Evolutionary conservation across 2,888 invertebrate species (phyloP), one percentile per base, ranked within the genome.

Genomic region (Bellardia pandia): DNA sequence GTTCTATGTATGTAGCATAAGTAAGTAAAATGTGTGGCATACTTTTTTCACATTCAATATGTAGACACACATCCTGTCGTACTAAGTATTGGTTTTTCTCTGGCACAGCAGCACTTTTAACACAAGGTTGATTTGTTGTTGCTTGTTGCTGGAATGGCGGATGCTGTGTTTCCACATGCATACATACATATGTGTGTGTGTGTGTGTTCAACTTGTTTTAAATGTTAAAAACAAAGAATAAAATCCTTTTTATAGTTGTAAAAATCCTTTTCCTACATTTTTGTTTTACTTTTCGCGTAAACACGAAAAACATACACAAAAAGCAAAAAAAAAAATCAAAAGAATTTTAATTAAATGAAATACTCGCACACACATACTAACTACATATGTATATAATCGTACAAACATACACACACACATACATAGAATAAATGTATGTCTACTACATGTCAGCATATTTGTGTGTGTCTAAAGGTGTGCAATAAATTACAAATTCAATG

Each of bases 261-360:
- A 86, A 68, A 78, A 82, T 62, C 60, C 58, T 82, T 66, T 77
- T 79, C 58, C 51, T 77, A n/a, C 30, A 30, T 64, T 66, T 58
- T 78, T 16, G 2, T 78, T 78, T 72, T 66, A 42, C 37, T 76
- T 69, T 77, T 78, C 64, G 16, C 72, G 45, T 56, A 51, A 64
- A 53, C 33, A 53, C 53, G 40, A 1, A 64, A 72, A 84, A 33
- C 58, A 72, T 53, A 62, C n/a, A 62, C 30, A 53, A 33, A 33
- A 1, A n/a, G 60, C 16, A 30, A 40, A 3, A 2, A 53, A 40
- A 64, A 56, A 72, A 56, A n/a, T 3, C 37, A 74, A 72, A 58
- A 37, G 84, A 85, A 85, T 85, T 84, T 85, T 85, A 85, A 85
- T 85, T 74, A 85, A 84, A 84, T 77, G 40, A 64, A 71, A 62